phyloP scores from a whole-genome alignment of 2,797 vertebrate genomes.

The Syngnathus rostellatus region DNA sequence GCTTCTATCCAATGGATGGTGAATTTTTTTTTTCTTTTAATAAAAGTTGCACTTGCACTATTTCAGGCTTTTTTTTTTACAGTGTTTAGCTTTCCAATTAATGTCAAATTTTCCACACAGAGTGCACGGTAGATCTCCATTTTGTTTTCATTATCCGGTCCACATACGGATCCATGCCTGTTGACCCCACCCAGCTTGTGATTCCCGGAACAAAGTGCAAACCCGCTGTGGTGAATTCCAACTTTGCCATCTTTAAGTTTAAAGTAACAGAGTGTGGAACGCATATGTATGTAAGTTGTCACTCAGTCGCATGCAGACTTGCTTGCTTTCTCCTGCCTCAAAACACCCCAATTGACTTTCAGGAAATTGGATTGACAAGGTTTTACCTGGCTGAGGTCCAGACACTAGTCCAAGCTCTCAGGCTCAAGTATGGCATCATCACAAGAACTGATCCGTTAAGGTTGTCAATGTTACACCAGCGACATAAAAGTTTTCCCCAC shows the following conservation, averaged over 20 bases:
- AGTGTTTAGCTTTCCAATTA: not conserved
- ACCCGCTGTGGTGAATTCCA: slow-evolving; percentile 39
- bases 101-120: slow-evolving; percentile 24
- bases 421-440: slow-evolving; percentile 61
- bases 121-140: slow-evolving; percentile 52
- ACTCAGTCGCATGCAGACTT: too few species aligned
- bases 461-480: slow-evolving; percentile 23
- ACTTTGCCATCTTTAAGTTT: slow-evolving; percentile 61
- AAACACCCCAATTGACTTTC: not conserved
- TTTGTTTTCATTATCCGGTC: slow-evolving; percentile 59
- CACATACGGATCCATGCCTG: slow-evolving; percentile 16
- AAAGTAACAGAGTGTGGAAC: slow-evolving; percentile 56
- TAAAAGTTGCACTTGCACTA: too few species aligned
- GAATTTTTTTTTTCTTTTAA: not conserved
- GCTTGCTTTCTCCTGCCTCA: not conserved
- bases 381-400: slow-evolving; percentile 64
- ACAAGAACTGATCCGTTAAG: slow-evolving; percentile 53
- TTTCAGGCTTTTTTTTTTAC: not conserved
- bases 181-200: slow-evolving; percentile 44
- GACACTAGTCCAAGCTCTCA: slow-evolving; percentile 22
- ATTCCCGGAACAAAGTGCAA: slow-evolving; percentile 46
- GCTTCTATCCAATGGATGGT: slow-evolving; percentile 66
- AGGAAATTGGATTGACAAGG: slow-evolving; percentile 45
- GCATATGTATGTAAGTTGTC: slow-evolving; percentile 54
- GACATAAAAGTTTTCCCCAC: too few species aligned